These are phyloP conservation scores for Byasa hedistus DNA, from an alignment of 2,888 invertebrate genomes.

Conservation along the genomic window DNA sequence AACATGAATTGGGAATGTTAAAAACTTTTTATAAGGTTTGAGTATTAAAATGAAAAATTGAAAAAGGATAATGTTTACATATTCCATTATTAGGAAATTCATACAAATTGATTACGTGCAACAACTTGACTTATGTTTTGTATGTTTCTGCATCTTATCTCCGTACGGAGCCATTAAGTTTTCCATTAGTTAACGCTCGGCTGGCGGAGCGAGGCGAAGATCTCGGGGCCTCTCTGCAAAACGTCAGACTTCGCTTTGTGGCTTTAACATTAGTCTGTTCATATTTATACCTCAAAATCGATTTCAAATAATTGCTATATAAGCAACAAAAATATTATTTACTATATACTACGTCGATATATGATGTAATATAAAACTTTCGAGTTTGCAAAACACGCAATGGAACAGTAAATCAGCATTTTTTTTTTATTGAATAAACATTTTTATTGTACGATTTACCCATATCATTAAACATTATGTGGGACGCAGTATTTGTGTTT, in stretches of 20 bases:
- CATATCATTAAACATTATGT: too few species aligned
- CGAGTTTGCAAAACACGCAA: not conserved
- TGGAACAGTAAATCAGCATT: not conserved
- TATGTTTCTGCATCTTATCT: conserved; percentile 37
- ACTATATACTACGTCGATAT: not conserved
- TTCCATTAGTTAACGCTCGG: conserved; percentile 67
- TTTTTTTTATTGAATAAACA: too few species aligned
- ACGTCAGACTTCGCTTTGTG: conserved; percentile 47
- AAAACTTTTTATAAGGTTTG: too few species aligned
- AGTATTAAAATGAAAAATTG: too few species aligned
- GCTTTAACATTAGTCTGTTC: conserved; percentile 7
- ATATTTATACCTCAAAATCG: not conserved
- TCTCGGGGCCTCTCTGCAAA: conserved; percentile 46
- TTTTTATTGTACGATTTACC: too few species aligned
- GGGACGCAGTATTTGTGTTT: too few species aligned
- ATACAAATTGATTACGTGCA: conserved; percentile 22
- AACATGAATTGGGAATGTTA: too few species aligned
- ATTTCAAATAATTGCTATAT: not conserved
- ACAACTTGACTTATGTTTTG: conserved; percentile 34
- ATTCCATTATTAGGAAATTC: not conserved
- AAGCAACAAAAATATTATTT: not conserved
- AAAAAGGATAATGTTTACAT: not conserved
- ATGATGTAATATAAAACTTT: not conserved
- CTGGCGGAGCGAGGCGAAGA: conserved; percentile 54
- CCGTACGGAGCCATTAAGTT: conserved; percentile 50